Conservation (phyloP, 2,797 vertebrate species). For the Galago senegalensis region DNA sequence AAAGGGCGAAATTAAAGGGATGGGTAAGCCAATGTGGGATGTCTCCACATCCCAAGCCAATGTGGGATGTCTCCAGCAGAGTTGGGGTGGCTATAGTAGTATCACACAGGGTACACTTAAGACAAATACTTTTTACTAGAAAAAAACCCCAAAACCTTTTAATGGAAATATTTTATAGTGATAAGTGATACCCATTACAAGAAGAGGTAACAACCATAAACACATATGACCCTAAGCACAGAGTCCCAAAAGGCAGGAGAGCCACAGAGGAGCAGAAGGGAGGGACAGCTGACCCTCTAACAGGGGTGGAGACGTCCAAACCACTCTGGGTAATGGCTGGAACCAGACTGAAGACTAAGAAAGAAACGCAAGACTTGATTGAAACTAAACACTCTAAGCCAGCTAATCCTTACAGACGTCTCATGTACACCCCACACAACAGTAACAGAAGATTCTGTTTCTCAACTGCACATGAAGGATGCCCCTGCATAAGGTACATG, state of each 20-base stretch:
- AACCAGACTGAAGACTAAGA: too few relatives aligned
- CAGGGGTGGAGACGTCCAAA: neutral
- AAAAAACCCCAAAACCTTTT: neutral
- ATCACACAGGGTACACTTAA: neutral
- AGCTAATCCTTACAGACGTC: neutral
- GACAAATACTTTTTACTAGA: neutral
- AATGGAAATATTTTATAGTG: neutral
- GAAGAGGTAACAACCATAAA: neutral
- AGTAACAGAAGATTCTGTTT: too few relatives aligned
- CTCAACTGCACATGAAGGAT: neutral
- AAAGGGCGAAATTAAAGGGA: neutral
- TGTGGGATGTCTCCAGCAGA: too few relatives aligned
- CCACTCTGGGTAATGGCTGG: fast-evolving
- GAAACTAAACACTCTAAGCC: neutral
- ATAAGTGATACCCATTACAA: neutral
- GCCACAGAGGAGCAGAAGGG: neutral
- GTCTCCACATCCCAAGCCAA: fast-evolving
- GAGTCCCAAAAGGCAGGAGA: neutral
- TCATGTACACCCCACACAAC: fast-evolving
- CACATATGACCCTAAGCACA: neutral
- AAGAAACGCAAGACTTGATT: neutral
- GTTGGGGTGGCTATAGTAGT: fast-evolving
- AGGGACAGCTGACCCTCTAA: neutral
- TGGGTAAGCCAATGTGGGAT: neutral
- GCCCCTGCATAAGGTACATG: fast-evolving